A percentile compares a stretch with the other conserved stretches of the same genome.
phyloP scores from a whole-genome alignment of 1,140 invertebrate species.

The Achatina immaculata region DNA sequence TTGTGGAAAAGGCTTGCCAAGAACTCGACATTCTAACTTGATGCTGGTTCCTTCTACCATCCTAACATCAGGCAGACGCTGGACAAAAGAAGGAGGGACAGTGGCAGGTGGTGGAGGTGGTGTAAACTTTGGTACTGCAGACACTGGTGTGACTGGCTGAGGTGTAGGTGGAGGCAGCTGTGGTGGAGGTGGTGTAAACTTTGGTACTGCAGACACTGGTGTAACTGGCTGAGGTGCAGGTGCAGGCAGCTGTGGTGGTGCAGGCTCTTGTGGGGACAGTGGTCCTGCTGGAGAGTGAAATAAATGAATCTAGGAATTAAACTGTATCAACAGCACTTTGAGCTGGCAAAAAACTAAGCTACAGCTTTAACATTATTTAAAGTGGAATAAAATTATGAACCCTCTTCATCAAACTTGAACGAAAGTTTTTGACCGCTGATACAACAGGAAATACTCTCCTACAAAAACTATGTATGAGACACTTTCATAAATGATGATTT shows the following conservation, averaged over 20 bases:
- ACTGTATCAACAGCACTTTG: too few species aligned
- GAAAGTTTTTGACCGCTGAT: too few species aligned
- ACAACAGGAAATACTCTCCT: too few species aligned
- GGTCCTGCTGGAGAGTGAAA: slow-evolving; percentile 19
- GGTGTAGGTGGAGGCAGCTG: slow-evolving; percentile 22
- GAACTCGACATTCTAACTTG: slow-evolving; percentile 70
- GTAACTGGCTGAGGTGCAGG: slow-evolving; percentile 14
- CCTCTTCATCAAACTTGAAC: too few species aligned
- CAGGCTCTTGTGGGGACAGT: slow-evolving; percentile 25
- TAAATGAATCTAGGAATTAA: too few species aligned
- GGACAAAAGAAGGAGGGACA: slow-evolving; percentile 60
- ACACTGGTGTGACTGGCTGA: slow-evolving; percentile 26
- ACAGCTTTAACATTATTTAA: too few species aligned
- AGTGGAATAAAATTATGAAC: too few species aligned
- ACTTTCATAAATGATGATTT: too few species aligned
- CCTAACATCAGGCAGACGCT: slow-evolving; percentile 75
- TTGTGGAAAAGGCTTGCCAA: slow-evolving; percentile 72
- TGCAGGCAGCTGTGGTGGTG: slow-evolving; percentile 12
- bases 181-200: slow-evolving; percentile 18
- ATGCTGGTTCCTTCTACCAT: slow-evolving; percentile 63
- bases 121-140: slow-evolving; percentile 38
- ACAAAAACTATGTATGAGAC: too few species aligned
- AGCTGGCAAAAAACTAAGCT: too few species aligned
- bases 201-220: not conserved
- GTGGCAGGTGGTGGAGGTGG: slow-evolving; percentile 46